Percentiles rank a stretch among this genome's conserved stretches.
Conservation (phyloP, 2,113 vertebrate genomes). For the Trochalopteron elliotii region DNA sequence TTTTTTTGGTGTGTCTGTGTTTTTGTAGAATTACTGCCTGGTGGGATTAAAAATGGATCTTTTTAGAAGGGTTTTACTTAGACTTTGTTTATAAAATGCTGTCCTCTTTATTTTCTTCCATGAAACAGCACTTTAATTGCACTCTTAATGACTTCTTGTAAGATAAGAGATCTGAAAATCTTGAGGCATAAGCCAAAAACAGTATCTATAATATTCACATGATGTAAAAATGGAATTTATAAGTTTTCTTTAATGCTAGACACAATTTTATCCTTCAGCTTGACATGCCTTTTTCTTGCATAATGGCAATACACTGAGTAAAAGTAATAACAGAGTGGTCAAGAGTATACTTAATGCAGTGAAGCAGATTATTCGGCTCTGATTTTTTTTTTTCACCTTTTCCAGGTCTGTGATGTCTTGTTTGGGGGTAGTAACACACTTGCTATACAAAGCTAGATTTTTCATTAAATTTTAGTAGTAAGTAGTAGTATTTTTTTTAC, state of each 20-base stretch:
- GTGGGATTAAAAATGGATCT: background rate
- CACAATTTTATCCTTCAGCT: background rate
- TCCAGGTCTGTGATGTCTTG: background rate
- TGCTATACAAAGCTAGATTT: background rate
- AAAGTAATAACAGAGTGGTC: background rate
- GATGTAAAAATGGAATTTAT: background rate
- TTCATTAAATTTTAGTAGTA: background rate
- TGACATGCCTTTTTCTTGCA: background rate
- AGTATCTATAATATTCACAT: background rate
- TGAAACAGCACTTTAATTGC: background rate
- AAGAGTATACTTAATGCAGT: background rate
- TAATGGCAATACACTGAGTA: background rate
- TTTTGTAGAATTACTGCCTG: background rate
- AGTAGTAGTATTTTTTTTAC: background rate
- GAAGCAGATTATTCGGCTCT: background rate
- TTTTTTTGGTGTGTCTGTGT: too few species aligned
- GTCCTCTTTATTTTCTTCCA: background rate
- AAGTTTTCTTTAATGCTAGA: background rate
- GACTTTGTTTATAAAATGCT: background rate
- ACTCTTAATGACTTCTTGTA: background rate
- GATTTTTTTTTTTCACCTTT: background rate
- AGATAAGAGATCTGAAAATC: background rate
- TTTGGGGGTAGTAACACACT: background rate
- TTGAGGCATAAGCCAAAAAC: background rate
- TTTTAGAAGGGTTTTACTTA: background rate